These are phyloP conservation scores for Drosophila lacicola DNA, from an alignment of 2,888 invertebrate species.

Conservation along the genomic window DNA sequence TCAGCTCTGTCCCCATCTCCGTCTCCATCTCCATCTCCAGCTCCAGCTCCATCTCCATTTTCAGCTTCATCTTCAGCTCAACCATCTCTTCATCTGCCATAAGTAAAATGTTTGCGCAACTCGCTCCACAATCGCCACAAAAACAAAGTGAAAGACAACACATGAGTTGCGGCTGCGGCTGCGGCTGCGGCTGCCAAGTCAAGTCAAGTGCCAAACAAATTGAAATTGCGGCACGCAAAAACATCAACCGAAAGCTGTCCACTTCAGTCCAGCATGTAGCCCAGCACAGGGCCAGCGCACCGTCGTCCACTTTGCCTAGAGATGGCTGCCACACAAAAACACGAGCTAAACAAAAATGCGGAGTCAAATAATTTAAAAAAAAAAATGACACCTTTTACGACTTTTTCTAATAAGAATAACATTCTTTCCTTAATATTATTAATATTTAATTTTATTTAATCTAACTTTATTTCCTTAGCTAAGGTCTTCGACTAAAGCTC, in stretches of 20 bases:
- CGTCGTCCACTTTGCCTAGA: constrained; percentile 1
- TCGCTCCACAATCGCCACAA: constrained; percentile 56
- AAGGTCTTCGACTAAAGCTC: no score
- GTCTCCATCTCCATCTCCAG: constrained; percentile 4
- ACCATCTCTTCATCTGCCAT: constrained; percentile 38
- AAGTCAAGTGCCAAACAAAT: constrained; percentile 78
- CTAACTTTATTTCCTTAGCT: no score
- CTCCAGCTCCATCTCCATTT: constrained; percentile 10
- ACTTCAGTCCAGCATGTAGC: constrained; percentile 2
- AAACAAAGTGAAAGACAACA: constrained; percentile 66
- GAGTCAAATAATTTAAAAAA: neutral
- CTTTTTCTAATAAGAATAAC: no score
- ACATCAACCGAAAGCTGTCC: constrained; percentile 59
- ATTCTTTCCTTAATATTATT: no score
- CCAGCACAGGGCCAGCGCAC: neutral
- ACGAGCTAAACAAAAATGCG: no score
- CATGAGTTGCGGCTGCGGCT: constrained; percentile 7
- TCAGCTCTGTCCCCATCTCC: constrained; percentile 17
- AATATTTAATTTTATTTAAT: no score
- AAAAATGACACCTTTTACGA: neutral
- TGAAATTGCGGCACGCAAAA: constrained; percentile 79
- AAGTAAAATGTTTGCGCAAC: constrained; percentile 77
- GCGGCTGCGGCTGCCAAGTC: constrained; percentile 35
- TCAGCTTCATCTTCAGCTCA: constrained; percentile 19
- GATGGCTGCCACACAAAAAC: constrained; percentile 9